Conservation (phyloP, 2,888 invertebrate species). For the Eupithecia exiguata region DNA sequence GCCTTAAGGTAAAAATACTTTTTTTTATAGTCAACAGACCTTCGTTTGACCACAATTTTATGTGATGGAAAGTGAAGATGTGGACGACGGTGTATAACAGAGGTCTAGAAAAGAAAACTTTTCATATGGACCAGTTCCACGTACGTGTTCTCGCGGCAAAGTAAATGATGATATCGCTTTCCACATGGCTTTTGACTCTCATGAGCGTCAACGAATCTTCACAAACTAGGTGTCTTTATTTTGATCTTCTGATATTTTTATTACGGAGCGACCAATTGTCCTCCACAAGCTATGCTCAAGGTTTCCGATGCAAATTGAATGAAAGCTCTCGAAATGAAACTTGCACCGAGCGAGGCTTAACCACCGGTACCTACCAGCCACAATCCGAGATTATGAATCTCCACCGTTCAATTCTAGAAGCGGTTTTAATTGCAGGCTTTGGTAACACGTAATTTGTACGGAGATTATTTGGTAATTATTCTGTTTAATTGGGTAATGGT, state of each 20-base stretch:
- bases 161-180: too few relatives aligned
- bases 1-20: too few relatives aligned
- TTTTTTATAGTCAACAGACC: too few relatives aligned
- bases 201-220: too few relatives aligned
- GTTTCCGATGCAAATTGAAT: slow-evolving; percentile 73
- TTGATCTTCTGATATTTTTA: not conserved
- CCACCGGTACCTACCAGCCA: slow-evolving; percentile 43
- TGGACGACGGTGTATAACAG: too few relatives aligned
- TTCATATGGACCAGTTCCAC: too few relatives aligned
- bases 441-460: slow-evolving; percentile 25
- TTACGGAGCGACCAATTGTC: slow-evolving; percentile 31
- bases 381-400: slow-evolving; percentile 42
- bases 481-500: not conserved
- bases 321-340: slow-evolving; percentile 65
- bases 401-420: slow-evolving; percentile 16
- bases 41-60: too few relatives aligned
- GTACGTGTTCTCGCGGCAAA: too few relatives aligned
- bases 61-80: too few relatives aligned
- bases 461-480: slow-evolving; percentile 22
- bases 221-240: too few relatives aligned
- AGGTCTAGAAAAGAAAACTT: too few relatives aligned
- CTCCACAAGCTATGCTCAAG: slow-evolving; percentile 52
- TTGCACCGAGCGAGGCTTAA: slow-evolving; percentile 53
- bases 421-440: slow-evolving; percentile 29
- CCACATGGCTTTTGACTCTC: too few relatives aligned